phyloP scores from a whole-genome alignment of 2,797 vertebrate genomes.

The Buceros bicornis region DNA sequence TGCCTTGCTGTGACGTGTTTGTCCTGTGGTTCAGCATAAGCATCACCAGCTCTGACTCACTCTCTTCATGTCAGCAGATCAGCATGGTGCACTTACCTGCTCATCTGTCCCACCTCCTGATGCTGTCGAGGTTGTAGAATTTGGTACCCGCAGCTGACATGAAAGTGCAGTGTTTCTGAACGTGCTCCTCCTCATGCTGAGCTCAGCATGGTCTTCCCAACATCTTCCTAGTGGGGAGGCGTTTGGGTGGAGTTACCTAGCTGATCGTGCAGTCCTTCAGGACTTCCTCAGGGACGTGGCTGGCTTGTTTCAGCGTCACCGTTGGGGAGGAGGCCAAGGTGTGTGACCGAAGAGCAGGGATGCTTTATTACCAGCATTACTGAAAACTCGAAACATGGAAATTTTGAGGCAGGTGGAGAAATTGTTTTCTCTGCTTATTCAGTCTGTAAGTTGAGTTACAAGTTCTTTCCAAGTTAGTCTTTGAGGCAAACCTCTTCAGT shows the following conservation, averaged over 20 bases:
- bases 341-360: background rate
- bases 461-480: background rate
- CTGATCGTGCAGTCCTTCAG: background rate
- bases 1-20: background rate
- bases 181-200: background rate
- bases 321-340: background rate
- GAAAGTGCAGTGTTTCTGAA: background rate
- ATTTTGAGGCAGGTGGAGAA: background rate
- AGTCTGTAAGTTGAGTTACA: background rate
- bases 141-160: background rate
- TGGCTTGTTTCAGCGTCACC: background rate
- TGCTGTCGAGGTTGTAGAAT: background rate
- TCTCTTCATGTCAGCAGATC: background rate
- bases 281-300: background rate
- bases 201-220: background rate
- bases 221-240: background rate
- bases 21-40: background rate
- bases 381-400: background rate
- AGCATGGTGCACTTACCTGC: background rate
- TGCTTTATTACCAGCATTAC: background rate
- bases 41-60: slow-evolving; percentile 17
- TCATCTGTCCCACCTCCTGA: background rate
- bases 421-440: background rate
- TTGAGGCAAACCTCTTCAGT: background rate
- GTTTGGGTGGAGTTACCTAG: background rate